Percentiles rank a stretch among this genome's conserved stretches.
Conservation (phyloP, 2,888 invertebrate species). For the Neuroscelio doddi region DNA sequence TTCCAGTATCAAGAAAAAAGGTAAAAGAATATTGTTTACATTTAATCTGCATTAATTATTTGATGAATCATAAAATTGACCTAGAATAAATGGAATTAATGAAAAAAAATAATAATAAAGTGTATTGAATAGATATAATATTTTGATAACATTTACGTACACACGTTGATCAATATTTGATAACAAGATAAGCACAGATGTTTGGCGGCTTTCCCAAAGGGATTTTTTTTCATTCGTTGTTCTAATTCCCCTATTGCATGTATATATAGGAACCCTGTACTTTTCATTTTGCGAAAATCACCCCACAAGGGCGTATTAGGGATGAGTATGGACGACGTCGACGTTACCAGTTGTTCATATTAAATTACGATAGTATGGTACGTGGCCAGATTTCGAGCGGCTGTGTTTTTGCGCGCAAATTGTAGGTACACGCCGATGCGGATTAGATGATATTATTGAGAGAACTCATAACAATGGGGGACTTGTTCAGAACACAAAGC, state of each 20-base stretch:
- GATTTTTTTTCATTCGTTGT: not conserved
- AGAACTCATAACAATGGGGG: slow-evolving; percentile 7
- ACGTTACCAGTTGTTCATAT: slow-evolving; percentile 15
- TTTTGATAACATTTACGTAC: slow-evolving; percentile 46
- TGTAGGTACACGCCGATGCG: slow-evolving; percentile 6
- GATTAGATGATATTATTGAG: slow-evolving; percentile 2
- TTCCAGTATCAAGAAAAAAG: no score
- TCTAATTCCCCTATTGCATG: slow-evolving; percentile 5
- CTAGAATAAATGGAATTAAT: no score
- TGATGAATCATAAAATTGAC: no score
- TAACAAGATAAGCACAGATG: slow-evolving; percentile 33
- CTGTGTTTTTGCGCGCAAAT: slow-evolving; percentile 6
- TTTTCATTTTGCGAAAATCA: slow-evolving; percentile 58
- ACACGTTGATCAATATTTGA: slow-evolving; percentile 4
- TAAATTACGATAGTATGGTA: slow-evolving; percentile 6
- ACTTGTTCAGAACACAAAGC: no score
- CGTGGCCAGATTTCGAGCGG: slow-evolving; percentile 17
- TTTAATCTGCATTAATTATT: no score
- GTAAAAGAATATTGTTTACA: no score
- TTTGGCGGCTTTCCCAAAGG: slow-evolving; percentile 9
- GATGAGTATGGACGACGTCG: not conserved
- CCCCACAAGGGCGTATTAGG: slow-evolving; percentile 53
- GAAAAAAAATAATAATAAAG: no score
- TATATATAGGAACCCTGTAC: slow-evolving; percentile 41
- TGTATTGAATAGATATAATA: no score